Evolutionary conservation across 2,113 vertebrate species (phyloP).

Genomic region (Equus quagga): DNA sequence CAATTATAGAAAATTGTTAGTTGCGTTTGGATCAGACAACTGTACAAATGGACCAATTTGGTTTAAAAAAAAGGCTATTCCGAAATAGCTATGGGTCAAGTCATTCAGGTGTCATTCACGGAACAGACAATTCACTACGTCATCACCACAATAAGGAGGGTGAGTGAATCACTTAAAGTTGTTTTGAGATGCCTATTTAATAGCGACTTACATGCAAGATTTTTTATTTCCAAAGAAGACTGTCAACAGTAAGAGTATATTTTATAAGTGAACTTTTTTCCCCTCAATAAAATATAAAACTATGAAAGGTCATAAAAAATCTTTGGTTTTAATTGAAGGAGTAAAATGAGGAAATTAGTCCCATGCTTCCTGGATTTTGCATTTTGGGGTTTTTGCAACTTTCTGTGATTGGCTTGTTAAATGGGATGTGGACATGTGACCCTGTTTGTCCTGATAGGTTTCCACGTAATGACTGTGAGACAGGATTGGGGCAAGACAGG

Average conservation of each 20-base stretch:
- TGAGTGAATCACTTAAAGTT: conserved; percentile 75
- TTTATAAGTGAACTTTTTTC: neutral
- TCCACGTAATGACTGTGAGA: neutral
- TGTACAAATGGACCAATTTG: conserved; percentile 84
- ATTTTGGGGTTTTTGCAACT: neutral
- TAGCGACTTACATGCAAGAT: conserved; percentile 62
- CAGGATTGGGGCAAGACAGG: neutral
- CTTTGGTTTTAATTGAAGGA: conserved; percentile 29
- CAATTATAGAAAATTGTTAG: conserved; percentile 88
- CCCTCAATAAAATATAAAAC: conserved; percentile 11
- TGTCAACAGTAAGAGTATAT: conserved; percentile 57
- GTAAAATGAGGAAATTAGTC: conserved; percentile 41
- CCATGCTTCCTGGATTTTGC: neutral
- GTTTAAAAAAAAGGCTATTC: conserved; percentile 68
- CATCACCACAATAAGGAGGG: conserved; percentile 69
- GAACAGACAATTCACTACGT: neutral
- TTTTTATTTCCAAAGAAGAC: conserved; percentile 45
- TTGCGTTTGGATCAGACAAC: conserved; percentile 86
- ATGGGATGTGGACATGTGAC: neutral
- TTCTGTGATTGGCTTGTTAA: conserved; percentile 29
- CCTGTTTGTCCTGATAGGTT: neutral
- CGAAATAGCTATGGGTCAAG: conserved; percentile 76
- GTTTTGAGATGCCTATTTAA: conserved; percentile 79
- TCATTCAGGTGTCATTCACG: conserved; percentile 68
- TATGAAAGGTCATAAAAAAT: conserved; percentile 32